These are phyloP conservation scores for Hexactinellida sp. DNA, from an alignment of 37 sponge, comb jelly and placozoan species.

Conservation along the genomic window DNA sequence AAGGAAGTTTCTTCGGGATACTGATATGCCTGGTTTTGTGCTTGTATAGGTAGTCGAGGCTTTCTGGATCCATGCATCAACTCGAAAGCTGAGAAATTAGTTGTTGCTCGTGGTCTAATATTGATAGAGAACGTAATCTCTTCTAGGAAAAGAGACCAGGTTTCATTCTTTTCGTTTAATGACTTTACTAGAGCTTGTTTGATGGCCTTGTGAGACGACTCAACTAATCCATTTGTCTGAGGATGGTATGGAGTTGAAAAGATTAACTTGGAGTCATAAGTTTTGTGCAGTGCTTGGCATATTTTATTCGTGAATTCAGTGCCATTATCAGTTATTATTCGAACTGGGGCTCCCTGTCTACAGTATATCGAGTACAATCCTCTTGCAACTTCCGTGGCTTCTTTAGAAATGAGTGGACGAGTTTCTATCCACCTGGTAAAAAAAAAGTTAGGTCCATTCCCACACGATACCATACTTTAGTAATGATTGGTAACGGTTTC, in stretches of 20 bases:
- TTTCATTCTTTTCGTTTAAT: background rate
- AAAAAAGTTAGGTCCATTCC: background rate
- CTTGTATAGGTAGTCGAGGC: background rate
- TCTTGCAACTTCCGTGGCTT: background rate
- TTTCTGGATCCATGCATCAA: background rate
- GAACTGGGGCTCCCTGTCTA: background rate
- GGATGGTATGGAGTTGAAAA: conserved; percentile 12
- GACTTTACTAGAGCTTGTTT: background rate
- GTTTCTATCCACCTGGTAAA: conserved; percentile 7
- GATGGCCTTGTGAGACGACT: background rate
- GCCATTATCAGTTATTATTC: background rate
- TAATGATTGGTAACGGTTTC: background rate
- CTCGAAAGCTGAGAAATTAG: background rate
- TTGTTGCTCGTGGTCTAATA: background rate
- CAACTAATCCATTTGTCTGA: conserved; percentile 1
- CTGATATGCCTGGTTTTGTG: background rate
- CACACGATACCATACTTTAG: background rate
- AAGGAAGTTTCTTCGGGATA: background rate
- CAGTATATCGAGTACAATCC: background rate
- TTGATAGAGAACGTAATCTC: background rate
- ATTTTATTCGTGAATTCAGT: background rate
- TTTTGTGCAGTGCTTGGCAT: background rate
- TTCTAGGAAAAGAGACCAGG: background rate
- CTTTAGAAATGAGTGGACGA: background rate
- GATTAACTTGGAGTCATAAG: background rate